These are phyloP conservation scores for Tineola bisselliella DNA, from an alignment of 2,888 invertebrate species.

Conservation along the genomic window DNA sequence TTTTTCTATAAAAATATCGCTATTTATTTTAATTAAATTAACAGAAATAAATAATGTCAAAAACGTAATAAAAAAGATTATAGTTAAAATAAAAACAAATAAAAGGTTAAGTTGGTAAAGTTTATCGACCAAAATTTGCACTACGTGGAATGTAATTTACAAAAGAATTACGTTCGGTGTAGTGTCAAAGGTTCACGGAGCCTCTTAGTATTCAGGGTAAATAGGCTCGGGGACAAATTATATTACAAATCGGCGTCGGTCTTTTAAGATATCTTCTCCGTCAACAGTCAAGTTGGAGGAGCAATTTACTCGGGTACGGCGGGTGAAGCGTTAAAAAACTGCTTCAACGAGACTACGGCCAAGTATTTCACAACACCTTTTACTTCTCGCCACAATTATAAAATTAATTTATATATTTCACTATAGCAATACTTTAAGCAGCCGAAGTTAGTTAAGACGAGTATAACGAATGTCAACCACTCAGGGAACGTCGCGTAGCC, in stretches of 20 bases:
- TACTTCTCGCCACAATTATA: background rate
- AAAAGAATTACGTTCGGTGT: background rate
- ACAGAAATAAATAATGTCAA: too few relatives aligned
- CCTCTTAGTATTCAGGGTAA: background rate
- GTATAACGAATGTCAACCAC: background rate
- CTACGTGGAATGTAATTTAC: background rate
- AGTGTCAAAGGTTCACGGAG: background rate
- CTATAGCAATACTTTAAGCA: background rate
- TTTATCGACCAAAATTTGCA: background rate
- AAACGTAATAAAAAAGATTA: too few relatives aligned
- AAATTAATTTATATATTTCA: background rate
- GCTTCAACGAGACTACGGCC: slow-evolving; percentile 3
- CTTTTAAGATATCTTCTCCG: slow-evolving; percentile 7
- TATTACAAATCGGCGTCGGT: slow-evolving; percentile 2
- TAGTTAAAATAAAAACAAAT: too few relatives aligned
- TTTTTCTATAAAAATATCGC: too few relatives aligned
- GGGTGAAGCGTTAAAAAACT: slow-evolving; percentile 2
- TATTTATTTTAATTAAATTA: too few relatives aligned
- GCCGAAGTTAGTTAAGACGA: background rate
- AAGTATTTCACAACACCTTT: background rate
- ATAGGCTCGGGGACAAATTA: background rate
- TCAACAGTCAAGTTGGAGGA: slow-evolving; percentile 5
- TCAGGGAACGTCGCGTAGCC: background rate
- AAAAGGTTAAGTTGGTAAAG: background rate
- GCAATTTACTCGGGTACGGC: background rate